phyloP scores from a whole-genome alignment of 1,140 invertebrate species.

The Anoplophora glabripennis region DNA sequence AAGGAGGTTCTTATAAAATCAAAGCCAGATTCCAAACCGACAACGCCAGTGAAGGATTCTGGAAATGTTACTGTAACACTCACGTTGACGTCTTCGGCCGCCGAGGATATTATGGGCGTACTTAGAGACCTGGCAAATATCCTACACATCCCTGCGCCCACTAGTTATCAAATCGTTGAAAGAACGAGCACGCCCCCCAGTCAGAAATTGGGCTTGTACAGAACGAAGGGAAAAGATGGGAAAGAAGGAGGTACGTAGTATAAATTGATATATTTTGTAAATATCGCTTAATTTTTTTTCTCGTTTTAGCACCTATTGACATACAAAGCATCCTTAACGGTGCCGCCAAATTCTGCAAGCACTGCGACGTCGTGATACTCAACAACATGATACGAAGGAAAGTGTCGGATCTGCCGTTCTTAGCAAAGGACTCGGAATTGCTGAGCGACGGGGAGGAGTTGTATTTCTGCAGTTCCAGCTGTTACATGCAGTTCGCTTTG shows the following conservation, averaged over 20 bases:
- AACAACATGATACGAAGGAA: conserved; percentile 78
- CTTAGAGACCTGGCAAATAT: conserved; percentile 87
- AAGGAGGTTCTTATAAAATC: conserved; percentile 50
- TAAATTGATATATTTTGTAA: no score
- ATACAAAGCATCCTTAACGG: conserved; percentile 89
- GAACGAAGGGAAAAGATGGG: conserved; percentile 78
- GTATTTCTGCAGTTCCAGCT: conserved; percentile 81
- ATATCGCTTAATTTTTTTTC: no score
- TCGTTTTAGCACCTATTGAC: conserved; percentile 66
- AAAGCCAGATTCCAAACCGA: conserved; percentile 52
- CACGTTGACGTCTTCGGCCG: conserved; percentile 82
- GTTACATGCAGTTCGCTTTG: conserved; percentile 78
- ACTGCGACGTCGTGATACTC: conserved; percentile 86
- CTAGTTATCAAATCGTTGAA: conserved; percentile 82
- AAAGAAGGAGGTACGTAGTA: conserved; percentile 67
- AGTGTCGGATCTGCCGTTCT: conserved; percentile 73
- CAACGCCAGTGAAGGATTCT: conserved; percentile 63
- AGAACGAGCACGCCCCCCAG: conserved; percentile 73
- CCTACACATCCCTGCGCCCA: conserved; percentile 82
- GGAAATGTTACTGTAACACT: conserved; percentile 91
- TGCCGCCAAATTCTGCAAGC: conserved; percentile 83
- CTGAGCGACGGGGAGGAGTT: conserved; percentile 63
- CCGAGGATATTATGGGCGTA: conserved; percentile 89
- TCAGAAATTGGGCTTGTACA: conserved; percentile 76
- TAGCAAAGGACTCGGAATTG: conserved; percentile 65